A percentile compares a stretch with the other conserved stretches of the same genome.
These are phyloP conservation scores for Festucalex cinctus DNA, from an alignment of 2,113 vertebrate genomes.

Conservation along the genomic window DNA sequence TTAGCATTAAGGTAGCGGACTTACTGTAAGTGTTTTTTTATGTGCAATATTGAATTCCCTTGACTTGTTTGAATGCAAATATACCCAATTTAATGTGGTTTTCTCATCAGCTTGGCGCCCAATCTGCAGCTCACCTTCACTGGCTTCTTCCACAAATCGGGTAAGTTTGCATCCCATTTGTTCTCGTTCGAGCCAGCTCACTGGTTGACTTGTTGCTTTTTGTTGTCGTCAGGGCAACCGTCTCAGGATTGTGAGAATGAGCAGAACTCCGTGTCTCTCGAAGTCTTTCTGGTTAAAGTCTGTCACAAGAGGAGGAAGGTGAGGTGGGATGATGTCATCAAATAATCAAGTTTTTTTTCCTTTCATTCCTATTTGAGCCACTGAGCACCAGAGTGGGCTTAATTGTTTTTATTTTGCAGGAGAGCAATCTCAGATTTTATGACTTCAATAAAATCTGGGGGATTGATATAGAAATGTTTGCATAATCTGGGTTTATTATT, in stretches of 20 bases:
- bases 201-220: neutral
- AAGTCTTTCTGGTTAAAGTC: conserved; percentile 98
- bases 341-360: neutral
- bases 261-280: conserved; percentile 93
- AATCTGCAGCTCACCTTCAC: conserved; percentile 97
- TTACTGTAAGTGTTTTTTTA: too few species aligned
- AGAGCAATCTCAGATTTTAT: too few species aligned
- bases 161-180: conserved; percentile 52
- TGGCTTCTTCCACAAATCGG: conserved; percentile 97
- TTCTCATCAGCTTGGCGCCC: conserved; percentile 80
- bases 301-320: conserved; percentile 99
- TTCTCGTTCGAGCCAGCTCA: neutral
- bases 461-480: too few species aligned
- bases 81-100: neutral
- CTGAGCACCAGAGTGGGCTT: too few species aligned
- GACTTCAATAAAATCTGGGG: too few species aligned
- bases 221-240: conserved; percentile 80
- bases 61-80: neutral
- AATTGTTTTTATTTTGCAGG: too few species aligned
- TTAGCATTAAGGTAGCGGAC: too few species aligned
- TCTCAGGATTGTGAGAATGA: conserved; percentile 96
- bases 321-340: conserved; percentile 10
- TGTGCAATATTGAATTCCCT: neutral
- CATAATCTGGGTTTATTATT: too few species aligned
- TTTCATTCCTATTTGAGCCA: neutral